A percentile compares a stretch with the other conserved stretches of the same genome.
Conservation (phyloP, 2,888 invertebrate species). For the Boloria selene region DNA sequence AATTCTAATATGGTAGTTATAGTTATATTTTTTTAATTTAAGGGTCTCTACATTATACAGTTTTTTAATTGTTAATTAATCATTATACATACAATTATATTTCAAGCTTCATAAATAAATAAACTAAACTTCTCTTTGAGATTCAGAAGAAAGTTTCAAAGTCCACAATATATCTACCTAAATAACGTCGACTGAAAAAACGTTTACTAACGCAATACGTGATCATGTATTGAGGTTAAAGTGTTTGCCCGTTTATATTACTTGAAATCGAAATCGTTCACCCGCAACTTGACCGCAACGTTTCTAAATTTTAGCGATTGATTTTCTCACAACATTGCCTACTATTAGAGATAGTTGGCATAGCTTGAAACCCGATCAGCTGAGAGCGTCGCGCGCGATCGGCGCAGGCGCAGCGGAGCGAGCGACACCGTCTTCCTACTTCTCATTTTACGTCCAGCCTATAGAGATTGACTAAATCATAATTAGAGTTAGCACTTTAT, state of each 20-base stretch:
- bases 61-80: neutral
- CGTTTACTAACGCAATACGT: neutral
- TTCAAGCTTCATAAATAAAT: neutral
- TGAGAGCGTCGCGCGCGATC: slow-evolving; percentile 61
- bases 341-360: slow-evolving; percentile 51
- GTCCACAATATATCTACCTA: too few relatives aligned
- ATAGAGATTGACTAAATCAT: slow-evolving; percentile 65
- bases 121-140: too few relatives aligned
- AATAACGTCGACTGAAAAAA: neutral
- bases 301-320: slow-evolving; percentile 43
- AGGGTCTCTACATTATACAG: neutral
- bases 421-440: slow-evolving; percentile 72
- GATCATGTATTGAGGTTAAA: slow-evolving; percentile 21
- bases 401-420: slow-evolving; percentile 65
- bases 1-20: slow-evolving; percentile 24
- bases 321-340: slow-evolving; percentile 53
- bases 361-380: slow-evolving; percentile 66
- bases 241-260: slow-evolving; percentile 27
- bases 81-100: too few relatives aligned
- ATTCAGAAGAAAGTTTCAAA: too few relatives aligned
- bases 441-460: slow-evolving; percentile 71
- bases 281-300: slow-evolving; percentile 40
- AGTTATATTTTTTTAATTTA: slow-evolving; percentile 3
- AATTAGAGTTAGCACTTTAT: slow-evolving; percentile 59
- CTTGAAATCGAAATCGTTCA: slow-evolving; percentile 39